phyloP scores from a whole-genome alignment of 2,113 vertebrate species.

The Chaetodon trifascialis region DNA sequence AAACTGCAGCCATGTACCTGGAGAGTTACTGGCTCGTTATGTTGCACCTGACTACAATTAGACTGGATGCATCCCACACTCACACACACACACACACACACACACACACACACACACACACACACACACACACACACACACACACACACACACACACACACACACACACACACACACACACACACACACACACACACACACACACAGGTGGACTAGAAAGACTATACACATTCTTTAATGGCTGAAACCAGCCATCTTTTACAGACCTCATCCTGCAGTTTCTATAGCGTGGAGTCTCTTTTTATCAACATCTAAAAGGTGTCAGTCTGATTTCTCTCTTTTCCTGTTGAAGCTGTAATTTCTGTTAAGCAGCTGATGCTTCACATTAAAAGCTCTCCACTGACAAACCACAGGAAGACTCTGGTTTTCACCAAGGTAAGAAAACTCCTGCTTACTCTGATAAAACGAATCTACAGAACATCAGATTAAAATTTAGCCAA shows the following conservation, averaged over 20 bases:
- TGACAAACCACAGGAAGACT: neutral
- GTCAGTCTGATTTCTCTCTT: neutral
- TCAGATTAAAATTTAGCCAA: neutral
- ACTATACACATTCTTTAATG: neutral
- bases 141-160: constrained; percentile 2
- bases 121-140: neutral
- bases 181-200: constrained; percentile 3
- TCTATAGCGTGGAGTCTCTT: neutral
- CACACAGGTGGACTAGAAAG: neutral
- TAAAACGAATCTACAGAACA: neutral
- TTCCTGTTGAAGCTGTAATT: neutral
- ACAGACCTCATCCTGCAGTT: neutral
- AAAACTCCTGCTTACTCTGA: neutral
- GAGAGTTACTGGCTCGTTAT: constrained; percentile 31
- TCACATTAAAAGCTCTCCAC: neutral
- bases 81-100: neutral
- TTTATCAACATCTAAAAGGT: neutral
- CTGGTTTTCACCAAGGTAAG: constrained; percentile 9
- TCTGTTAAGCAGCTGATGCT: neutral
- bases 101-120: constrained; percentile 8
- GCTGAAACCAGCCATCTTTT: neutral
- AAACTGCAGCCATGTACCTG: constrained; percentile 12
- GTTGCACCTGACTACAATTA: constrained; percentile 59
- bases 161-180: constrained; percentile 7
- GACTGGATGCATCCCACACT: constrained; percentile 30